Base-by-base conservation (phyloP, 2,113 vertebrate genomes). In the Taxidea taxus region DNA sequence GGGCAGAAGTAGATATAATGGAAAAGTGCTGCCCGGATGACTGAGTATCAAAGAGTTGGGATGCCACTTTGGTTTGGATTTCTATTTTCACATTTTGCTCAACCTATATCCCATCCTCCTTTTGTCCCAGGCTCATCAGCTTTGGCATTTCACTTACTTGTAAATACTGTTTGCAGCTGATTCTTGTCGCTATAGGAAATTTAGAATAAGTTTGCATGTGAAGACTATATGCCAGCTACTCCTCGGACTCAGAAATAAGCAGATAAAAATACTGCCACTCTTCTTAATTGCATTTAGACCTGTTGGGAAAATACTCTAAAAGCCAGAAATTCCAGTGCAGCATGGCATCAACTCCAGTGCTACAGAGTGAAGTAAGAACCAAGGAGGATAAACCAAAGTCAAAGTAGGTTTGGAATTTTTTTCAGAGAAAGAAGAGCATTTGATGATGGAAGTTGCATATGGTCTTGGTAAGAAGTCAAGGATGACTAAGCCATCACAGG, bases 71-170 rank as follows among this genome's bases (percentile, higher is more conserved):
- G 47, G 9, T 91, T 90, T 84, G 42, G 15, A 51, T 91, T 77
- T 87, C 23, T 78, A 1, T 96, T 95, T 72, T 31, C 18, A 51
- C 29, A 1, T 92, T 90, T 84, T 89, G 2, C 56, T 86, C 72
- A 85, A 27, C 14, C 12, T 82, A 31, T 82, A 91, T 85, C 6
- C 20, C 51, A 86, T 74, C 42, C 68, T 91, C 14, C 29, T 83
- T 42, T 95, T 37, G 37, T 72, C 27, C 13, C 15, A 39, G 6
- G 16, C 3, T 92, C 31, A 27, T 91, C n/a, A 42, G 16, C 47
- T 85, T 91, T 94, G 86, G 18, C n/a, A 88, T 94, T 91, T 93
- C 62, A 88, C 75, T 90, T 89, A 62, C 29, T 91, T 87, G 21
- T 80, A 78, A 77, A 87, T 54, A 81, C 47, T 51, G 29, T 82